Base-by-base conservation (phyloP, 2,113 vertebrate genomes). In the Aptenodytes forsteri region DNA sequence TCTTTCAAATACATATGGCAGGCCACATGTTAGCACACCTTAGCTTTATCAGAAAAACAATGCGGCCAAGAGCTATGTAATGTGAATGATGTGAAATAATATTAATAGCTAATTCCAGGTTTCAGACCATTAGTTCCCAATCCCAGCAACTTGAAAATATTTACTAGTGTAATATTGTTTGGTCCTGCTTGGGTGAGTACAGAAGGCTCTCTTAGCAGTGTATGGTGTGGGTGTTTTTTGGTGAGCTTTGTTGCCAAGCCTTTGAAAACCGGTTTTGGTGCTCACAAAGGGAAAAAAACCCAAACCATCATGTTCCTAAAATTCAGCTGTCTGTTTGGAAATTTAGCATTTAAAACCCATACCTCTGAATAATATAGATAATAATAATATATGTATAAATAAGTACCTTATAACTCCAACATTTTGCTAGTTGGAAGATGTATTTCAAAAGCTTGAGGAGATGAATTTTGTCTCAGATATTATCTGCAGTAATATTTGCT, bases 181-280 rank as follows among this genome's bases (percentile, higher is more conserved):
- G 2, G 27, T 78, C 11, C 21, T 61, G 5, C 62, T 44, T 44
- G 6, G 15, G 16, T 3, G 9, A 76, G 3, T 59, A 44, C 6
- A 59, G 44, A 69, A 47, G 29, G 5, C 2, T 69, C 25, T 83
- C 17, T 20, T 27, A 50, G 18, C 12, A 36, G 34, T 26, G 9
- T 16, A 17, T 4, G 6, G 12, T 32, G 4, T 30, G 13, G 10
- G 3, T 0, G 4, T 13, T 34, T 47, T 56, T 71, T 27, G 0
- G 9, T 44, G 17, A 81, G 6, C 7, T 71, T 6, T 59, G 16
- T 40, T 80, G 20, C 23, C 14, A 49, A 32, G 6, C 10, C 12
- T 69, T 59, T 49, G 30, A 69, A 58, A 58, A 80, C 7, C 20
- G 9, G 7, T 83, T 78, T 40, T 83, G 13, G 4, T 58, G 18